These are phyloP conservation scores for Rousettus leschenaultii DNA, from an alignment of 2,113 vertebrate genomes.

Conservation along the genomic window DNA sequence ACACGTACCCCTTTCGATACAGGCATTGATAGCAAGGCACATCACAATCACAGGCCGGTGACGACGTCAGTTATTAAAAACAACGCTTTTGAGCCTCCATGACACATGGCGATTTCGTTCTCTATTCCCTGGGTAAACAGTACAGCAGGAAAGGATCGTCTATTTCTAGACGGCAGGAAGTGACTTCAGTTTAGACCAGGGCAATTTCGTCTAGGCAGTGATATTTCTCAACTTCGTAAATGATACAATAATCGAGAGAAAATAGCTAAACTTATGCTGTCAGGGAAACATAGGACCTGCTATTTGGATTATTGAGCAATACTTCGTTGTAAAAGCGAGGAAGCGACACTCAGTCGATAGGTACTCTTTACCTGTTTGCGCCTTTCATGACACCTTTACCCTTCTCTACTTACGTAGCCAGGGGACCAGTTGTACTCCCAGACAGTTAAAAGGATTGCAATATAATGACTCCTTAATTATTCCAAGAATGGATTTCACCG, in stretches of 20 bases:
- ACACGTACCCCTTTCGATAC: neutral
- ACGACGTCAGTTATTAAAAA: conserved; percentile 23
- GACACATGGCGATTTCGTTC: neutral
- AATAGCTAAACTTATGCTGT: neutral
- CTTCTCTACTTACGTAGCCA: neutral
- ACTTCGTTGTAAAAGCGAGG: neutral
- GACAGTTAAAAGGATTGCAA: neutral
- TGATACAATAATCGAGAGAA: neutral
- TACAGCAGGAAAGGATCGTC: neutral
- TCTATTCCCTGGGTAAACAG: neutral
- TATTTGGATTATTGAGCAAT: neutral
- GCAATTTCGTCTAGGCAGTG: neutral
- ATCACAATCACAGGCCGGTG: neutral
- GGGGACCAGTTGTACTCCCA: neutral
- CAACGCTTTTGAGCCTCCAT: neutral
- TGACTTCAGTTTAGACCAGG: neutral
- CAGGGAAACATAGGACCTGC: neutral
- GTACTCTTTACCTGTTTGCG: neutral
- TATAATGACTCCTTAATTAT: neutral
- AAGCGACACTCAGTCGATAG: neutral
- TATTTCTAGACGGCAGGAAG: neutral
- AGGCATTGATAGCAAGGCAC: neutral
- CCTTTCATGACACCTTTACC: neutral
- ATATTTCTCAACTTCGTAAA: neutral
- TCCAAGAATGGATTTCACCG: neutral